phyloP scores from a whole-genome alignment of 2,797 vertebrate species.

The Cynodonichthys magdalenae region DNA sequence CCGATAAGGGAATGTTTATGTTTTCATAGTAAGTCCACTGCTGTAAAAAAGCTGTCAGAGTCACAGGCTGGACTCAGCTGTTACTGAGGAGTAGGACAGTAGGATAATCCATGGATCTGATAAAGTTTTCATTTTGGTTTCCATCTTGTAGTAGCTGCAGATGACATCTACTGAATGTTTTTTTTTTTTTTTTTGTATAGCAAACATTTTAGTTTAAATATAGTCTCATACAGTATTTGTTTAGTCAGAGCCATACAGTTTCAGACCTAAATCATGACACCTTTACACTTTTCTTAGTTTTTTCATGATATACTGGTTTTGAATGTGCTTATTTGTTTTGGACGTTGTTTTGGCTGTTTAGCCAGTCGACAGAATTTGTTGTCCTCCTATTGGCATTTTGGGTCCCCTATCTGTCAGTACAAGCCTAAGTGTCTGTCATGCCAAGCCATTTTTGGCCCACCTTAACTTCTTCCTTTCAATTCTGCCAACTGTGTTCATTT shows the following conservation, averaged over 20 bases:
- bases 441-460: neutral
- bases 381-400: neutral
- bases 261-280: neutral
- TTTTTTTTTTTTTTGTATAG: neutral
- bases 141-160: neutral
- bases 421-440: neutral
- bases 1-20: slow-evolving; percentile 2
- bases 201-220: neutral
- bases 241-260: too few species aligned
- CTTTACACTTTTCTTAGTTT: neutral
- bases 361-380: neutral
- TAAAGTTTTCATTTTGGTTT: slow-evolving; percentile 5
- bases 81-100: neutral
- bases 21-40: neutral
- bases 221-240: neutral
- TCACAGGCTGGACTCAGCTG: neutral
- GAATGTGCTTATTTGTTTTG: neutral
- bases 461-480: neutral
- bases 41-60: neutral
- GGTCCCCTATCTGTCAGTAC: neutral
- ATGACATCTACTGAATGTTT: neutral
- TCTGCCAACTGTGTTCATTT: neutral
- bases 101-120: neutral
- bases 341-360: neutral
- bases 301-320: neutral